phyloP scores from a whole-genome alignment of 2,113 vertebrate genomes.

The Pundamilia nyererei region DNA sequence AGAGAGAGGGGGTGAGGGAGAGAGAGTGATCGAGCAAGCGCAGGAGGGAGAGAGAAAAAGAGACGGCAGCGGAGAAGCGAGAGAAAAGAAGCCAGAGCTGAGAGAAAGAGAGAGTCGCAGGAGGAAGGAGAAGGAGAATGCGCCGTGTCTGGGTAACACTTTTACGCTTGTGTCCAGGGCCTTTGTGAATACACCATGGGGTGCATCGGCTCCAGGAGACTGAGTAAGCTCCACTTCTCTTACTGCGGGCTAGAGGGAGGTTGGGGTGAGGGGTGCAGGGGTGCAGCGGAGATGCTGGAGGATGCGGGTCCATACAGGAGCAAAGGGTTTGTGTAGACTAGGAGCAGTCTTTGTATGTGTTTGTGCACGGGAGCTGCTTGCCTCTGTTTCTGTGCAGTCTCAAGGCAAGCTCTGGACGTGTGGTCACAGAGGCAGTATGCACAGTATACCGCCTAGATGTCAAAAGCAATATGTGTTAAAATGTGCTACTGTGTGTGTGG shows the following conservation, averaged over 20 bases:
- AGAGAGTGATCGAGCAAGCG: slow-evolving; percentile 18
- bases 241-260: slow-evolving; percentile 25
- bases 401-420: slow-evolving; percentile 1
- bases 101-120: slow-evolving; percentile 52
- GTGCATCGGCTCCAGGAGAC: slow-evolving; percentile 79
- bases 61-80: slow-evolving; percentile 22
- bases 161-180: slow-evolving; percentile 76
- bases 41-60: slow-evolving; percentile 50
- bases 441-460: slow-evolving; percentile 30
- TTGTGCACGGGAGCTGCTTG: background rate
- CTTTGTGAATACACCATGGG: slow-evolving; percentile 81
- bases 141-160: slow-evolving; percentile 71
- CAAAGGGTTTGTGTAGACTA: background rate
- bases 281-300: background rate
- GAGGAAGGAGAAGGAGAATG: slow-evolving; percentile 75
- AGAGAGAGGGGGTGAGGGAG: slow-evolving; percentile 9
- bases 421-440: background rate
- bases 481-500: slow-evolving; percentile 47
- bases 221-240: slow-evolving; percentile 71
- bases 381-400: background rate
- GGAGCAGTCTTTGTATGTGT: background rate
- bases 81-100: slow-evolving; percentile 41
- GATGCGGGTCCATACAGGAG: slow-evolving; percentile 42
- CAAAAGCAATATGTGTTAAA: slow-evolving; percentile 51
- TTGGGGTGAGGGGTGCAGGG: background rate